A percentile compares a stretch with the other conserved stretches of the same genome.
Conservation (phyloP, 2,888 invertebrate genomes). For the Eupsilia transversa region DNA sequence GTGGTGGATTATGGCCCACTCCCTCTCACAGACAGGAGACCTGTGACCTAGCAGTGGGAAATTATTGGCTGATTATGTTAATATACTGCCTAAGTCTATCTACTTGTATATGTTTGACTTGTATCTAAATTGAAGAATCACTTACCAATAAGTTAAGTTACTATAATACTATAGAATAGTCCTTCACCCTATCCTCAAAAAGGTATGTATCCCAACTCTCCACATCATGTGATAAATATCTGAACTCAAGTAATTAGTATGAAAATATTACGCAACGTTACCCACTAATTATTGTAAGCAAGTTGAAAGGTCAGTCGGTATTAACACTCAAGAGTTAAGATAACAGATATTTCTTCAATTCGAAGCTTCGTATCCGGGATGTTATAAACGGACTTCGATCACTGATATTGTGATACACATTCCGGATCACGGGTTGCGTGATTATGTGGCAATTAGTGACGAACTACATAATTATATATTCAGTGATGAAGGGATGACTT, state of each 20-base stretch:
- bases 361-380: slow-evolving; percentile 61
- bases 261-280: slow-evolving; percentile 58
- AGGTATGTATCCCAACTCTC: neutral
- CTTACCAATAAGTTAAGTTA: too few relatives aligned
- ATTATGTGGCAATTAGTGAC: slow-evolving; percentile 42
- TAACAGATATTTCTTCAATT: slow-evolving; percentile 42
- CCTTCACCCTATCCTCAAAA: too few relatives aligned
- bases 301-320: slow-evolving; percentile 55
- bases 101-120: too few relatives aligned
- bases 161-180: too few relatives aligned
- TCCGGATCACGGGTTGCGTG: slow-evolving; percentile 54
- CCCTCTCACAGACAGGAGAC: too few relatives aligned
- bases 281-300: slow-evolving; percentile 56
- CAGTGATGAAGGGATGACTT: too few relatives aligned
- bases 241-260: slow-evolving; percentile 36
- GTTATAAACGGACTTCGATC: slow-evolving; percentile 56
- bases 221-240: slow-evolving; percentile 18
- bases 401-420: slow-evolving; percentile 42
- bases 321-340: slow-evolving; percentile 49
- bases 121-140: too few relatives aligned
- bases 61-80: too few relatives aligned
- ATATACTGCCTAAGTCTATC: too few relatives aligned
- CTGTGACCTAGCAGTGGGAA: too few relatives aligned
- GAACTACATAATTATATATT: too few relatives aligned
- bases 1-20: too few relatives aligned